A percentile compares a stretch with the other conserved stretches of the same genome.
These are phyloP conservation scores for Melangyna quadrimaculata DNA, from an alignment of 2,888 invertebrate genomes.

Conservation along the genomic window DNA sequence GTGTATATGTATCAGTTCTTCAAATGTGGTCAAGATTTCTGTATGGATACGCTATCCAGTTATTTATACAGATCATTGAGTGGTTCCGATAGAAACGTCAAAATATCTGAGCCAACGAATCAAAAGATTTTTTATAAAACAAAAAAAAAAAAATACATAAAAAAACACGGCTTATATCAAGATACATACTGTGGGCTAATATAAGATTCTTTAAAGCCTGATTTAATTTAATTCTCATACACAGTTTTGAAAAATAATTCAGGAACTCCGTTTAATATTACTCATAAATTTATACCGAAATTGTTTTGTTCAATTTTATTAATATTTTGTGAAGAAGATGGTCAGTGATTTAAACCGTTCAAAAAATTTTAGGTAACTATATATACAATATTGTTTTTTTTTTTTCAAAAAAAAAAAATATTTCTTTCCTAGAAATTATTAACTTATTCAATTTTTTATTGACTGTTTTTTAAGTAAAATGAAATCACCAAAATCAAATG, in stretches of 20 bases:
- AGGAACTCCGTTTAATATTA: neutral
- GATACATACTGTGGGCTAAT: no score
- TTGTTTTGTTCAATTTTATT: neutral
- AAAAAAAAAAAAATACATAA: no score
- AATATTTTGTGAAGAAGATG: slow-evolving; percentile 6
- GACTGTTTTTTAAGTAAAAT: slow-evolving; percentile 28
- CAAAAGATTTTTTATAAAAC: no score
- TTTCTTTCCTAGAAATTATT: neutral
- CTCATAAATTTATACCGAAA: neutral
- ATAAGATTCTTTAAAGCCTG: no score
- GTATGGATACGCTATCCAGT: no score
- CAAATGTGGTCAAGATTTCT: no score
- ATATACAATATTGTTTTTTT: neutral
- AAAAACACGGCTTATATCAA: no score
- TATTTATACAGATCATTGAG: no score
- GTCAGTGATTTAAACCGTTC: slow-evolving; percentile 45
- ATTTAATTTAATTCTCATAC: no score
- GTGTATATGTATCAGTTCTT: no score
- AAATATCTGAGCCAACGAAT: no score
- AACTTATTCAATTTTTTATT: neutral
- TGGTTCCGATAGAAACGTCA: no score
- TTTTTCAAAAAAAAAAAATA: neutral
- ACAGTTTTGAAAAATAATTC: neutral
- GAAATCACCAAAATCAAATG: slow-evolving; percentile 45
- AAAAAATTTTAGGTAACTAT: slow-evolving; percentile 56